phyloP scores from a whole-genome alignment of 2,113 vertebrate species.

The Cheirogaleus medius region DNA sequence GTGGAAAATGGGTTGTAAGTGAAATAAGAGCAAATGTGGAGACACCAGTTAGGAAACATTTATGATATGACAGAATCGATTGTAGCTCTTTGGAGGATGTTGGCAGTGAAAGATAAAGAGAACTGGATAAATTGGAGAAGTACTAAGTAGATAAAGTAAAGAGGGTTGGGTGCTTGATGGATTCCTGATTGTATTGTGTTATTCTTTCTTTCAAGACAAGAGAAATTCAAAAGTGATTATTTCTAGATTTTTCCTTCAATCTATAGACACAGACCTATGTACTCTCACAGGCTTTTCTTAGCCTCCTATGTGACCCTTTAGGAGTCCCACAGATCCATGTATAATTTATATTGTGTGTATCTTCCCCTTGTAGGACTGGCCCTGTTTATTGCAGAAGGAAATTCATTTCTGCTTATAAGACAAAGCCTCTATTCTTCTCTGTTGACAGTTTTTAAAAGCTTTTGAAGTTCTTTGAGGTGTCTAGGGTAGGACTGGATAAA shows the following conservation, averaged over 20 bases:
- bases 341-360: neutral
- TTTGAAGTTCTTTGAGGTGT: constrained; percentile 43
- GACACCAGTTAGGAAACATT: neutral
- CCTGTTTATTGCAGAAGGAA: constrained; percentile 44
- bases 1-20: neutral
- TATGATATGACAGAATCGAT: neutral
- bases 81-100: neutral
- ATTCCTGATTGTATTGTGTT: neutral
- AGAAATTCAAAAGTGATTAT: neutral
- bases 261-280: neutral
- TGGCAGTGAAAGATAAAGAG: neutral
- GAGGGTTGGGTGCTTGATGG: neutral
- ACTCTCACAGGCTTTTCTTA: neutral
- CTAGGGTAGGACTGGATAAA: neutral
- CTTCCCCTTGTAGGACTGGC: neutral
- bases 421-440: constrained; percentile 43
- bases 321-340: neutral
- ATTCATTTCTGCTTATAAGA: neutral
- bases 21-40: neutral
- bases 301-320: neutral
- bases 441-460: constrained; percentile 9
- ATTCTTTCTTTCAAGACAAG: neutral
- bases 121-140: neutral
- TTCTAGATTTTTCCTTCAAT: neutral
- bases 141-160: neutral